phyloP scores from a whole-genome alignment of 2,797 vertebrate genomes.

The Echeneis naucrates region DNA sequence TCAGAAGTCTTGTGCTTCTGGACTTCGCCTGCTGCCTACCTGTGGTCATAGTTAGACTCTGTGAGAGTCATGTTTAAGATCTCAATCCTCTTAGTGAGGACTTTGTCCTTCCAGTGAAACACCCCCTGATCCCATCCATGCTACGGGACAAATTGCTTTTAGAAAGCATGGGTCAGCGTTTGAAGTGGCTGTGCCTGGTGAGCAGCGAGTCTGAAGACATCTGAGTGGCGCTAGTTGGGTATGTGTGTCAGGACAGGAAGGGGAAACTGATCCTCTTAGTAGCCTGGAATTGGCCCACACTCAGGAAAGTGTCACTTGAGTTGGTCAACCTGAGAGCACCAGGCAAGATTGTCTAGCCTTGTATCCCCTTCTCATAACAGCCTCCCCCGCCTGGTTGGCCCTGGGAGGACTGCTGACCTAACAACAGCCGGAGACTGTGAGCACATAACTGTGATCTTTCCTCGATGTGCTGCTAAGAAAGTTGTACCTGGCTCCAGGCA shows the following conservation, averaged over 20 bases:
- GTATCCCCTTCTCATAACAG: slow-evolving; percentile 48
- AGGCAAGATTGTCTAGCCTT: slow-evolving; percentile 58
- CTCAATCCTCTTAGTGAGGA: slow-evolving; percentile 76
- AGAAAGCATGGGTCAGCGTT: slow-evolving; percentile 33
- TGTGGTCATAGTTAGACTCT: slow-evolving; percentile 50
- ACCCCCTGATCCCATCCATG: slow-evolving; percentile 51
- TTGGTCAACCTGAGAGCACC: slow-evolving; percentile 71
- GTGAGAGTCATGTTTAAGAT: slow-evolving; percentile 67
- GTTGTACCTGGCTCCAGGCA: slow-evolving; percentile 57
- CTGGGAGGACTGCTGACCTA: slow-evolving; percentile 48
- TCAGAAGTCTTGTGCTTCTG: not conserved
- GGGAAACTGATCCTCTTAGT: slow-evolving; percentile 80
- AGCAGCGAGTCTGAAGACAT: slow-evolving; percentile 45
- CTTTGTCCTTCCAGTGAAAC: slow-evolving; percentile 69
- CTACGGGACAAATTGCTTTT: slow-evolving; percentile 46
- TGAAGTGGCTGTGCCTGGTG: slow-evolving; percentile 35
- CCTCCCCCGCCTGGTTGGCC: not conserved
- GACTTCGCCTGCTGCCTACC: slow-evolving; percentile 28
- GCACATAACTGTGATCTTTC: slow-evolving; percentile 54
- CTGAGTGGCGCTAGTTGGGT: slow-evolving; percentile 48
- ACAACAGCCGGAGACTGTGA: slow-evolving; percentile 39
- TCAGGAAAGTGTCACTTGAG: slow-evolving; percentile 79
- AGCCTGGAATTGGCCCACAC: slow-evolving; percentile 70
- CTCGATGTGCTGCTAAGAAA: slow-evolving; percentile 51
- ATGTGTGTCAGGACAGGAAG: slow-evolving; percentile 77